Evolutionary conservation across 2,888 invertebrate genomes (phyloP).

Genomic region (Stenodera caucasica): DNA sequence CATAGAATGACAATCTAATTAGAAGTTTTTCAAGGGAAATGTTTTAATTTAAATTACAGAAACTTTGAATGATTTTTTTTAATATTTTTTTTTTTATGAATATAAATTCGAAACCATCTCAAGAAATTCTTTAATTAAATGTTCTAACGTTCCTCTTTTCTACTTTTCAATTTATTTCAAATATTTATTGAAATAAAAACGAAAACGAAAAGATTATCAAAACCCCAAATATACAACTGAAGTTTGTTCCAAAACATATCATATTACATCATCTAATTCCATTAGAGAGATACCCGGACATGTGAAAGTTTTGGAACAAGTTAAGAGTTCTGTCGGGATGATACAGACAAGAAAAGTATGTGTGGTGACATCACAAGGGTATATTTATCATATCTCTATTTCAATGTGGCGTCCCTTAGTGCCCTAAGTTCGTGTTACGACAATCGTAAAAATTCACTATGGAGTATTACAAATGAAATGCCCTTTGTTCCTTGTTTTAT

Average conservation of each 20-base stretch:
- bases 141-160: background rate
- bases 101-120: background rate
- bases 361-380: slow-evolving; percentile 26
- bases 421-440: background rate
- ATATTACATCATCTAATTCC: slow-evolving; percentile 36
- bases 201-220: background rate
- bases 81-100: background rate
- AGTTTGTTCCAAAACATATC: slow-evolving; percentile 34
- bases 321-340: slow-evolving; percentile 31
- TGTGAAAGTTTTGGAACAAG: slow-evolving; percentile 38
- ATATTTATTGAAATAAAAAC: background rate
- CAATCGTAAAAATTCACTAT: background rate
- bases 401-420: background rate
- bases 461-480: no score
- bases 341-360: slow-evolving; percentile 20
- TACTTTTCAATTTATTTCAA: background rate
- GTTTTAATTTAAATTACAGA: slow-evolving; percentile 14
- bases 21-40: slow-evolving; percentile 7
- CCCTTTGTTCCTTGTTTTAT: no score
- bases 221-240: background rate
- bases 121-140: slow-evolving; percentile 14
- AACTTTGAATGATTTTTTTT: slow-evolving; percentile 2
- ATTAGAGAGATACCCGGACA: slow-evolving; percentile 33
- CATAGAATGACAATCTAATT: slow-evolving; percentile 16
- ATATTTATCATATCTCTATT: slow-evolving; percentile 24